Conservation (phyloP, 2,113 vertebrate genomes). For the Pomatostomus ruficeps region DNA sequence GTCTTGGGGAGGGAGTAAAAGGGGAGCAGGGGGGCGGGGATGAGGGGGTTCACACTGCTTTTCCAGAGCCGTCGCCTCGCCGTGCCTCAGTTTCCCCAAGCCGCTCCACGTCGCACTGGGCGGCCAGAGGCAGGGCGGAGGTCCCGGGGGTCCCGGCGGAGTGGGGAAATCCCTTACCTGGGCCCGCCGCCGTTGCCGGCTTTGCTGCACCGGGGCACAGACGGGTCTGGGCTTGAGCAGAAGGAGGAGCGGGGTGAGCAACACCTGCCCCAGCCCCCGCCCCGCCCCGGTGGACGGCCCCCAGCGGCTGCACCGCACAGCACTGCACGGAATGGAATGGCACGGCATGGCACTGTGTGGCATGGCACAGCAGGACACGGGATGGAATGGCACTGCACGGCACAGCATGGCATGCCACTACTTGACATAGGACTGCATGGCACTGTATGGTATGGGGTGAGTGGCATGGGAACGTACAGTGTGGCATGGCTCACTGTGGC, state of each 20-base stretch:
- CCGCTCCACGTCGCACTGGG: neutral
- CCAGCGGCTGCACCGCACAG: neutral
- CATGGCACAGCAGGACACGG: no score
- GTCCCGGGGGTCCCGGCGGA: neutral
- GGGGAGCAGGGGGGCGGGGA: neutral
- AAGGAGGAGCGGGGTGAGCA: constrained; percentile 14
- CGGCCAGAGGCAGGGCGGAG: neutral
- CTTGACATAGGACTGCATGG: neutral
- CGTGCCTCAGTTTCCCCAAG: neutral
- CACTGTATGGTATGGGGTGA: neutral
- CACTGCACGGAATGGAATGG: fast-evolving
- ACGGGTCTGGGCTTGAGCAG: constrained; percentile 5
- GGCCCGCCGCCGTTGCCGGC: neutral
- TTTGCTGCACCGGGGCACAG: neutral
- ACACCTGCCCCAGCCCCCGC: neutral
- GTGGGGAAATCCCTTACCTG: neutral
- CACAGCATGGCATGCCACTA: neutral
- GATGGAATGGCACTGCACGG: neutral
- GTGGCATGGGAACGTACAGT: neutral
- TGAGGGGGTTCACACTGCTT: neutral
- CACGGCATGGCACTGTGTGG: neutral
- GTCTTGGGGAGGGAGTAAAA: neutral
- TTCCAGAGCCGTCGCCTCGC: neutral
- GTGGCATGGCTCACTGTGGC: neutral
- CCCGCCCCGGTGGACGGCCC: neutral